Conservation (phyloP, 2,888 invertebrate species). For the Sphaerophoria rueppellii region DNA sequence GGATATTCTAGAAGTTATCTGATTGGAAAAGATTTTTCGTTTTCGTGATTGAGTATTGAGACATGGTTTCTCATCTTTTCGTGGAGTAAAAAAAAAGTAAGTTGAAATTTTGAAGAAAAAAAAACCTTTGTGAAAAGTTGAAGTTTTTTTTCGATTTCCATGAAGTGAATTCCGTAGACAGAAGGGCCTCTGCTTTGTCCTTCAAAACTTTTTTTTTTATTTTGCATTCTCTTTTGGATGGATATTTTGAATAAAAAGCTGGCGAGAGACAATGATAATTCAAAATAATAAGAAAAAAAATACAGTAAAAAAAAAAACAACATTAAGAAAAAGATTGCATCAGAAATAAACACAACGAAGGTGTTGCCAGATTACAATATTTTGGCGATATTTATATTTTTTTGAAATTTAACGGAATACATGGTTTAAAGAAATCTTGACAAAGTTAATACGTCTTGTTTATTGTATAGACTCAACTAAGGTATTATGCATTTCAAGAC, state of each 20-base stretch:
- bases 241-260: conserved; percentile 35
- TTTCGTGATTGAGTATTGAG: conserved; percentile 39
- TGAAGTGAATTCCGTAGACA: conserved; percentile 11
- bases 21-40: conserved; percentile 11
- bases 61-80: conserved; percentile 46
- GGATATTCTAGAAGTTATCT: conserved; percentile 14
- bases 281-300: conserved; percentile 21
- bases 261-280: conserved; percentile 1
- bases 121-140: not conserved
- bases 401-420: not conserved
- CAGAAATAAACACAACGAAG: conserved; percentile 2
- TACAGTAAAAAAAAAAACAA: conserved; percentile 14
- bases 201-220: conserved; percentile 54
- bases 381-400: not conserved
- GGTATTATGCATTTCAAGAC: no score
- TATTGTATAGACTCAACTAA: no score
- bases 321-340: conserved; percentile 13
- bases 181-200: conserved; percentile 65
- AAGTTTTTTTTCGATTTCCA: conserved; percentile 33
- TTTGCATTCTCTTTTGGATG: conserved; percentile 66
- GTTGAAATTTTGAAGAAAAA: conserved; percentile 31
- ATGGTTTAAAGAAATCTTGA: no score
- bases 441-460: no score
- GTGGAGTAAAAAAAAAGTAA: conserved; percentile 52
- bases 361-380: not conserved